Evolutionary conservation across 2,797 vertebrate genomes (phyloP), one percentile per base, ranked within the genome.

Genomic region (Esox masquinongy): DNA sequence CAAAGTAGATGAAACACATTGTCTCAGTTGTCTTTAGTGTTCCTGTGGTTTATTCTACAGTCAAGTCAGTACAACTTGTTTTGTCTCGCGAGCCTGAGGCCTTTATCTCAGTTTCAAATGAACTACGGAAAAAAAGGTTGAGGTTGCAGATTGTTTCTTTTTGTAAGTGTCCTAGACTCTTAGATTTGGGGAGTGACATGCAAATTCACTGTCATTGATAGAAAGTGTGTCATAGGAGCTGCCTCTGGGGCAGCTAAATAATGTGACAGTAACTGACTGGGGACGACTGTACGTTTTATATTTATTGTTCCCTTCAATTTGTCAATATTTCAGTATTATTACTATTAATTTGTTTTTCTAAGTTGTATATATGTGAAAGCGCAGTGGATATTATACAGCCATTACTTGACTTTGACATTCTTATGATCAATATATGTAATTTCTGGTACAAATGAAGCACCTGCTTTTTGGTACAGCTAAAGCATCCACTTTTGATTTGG

Each of bases 1-100:
- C 61, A 49, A 72, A 74, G 73, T 36, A 66, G 61, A 80, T 50
- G 26, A 68, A 68, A 50, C 39, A 22, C 51, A 50, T 78, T 74
- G 72, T 76, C 49, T 74, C 14, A 1, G 63, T 75, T 67, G 47
- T 75, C 72, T 71, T 75, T 26, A 19, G 31, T 69, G 49, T 70
- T 24, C 22, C 49, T 72, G 34, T 47, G 31, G 43, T 74, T 64
- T 72, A 14, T 56, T 72, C 77, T 63, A 24, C 24, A 5, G 63
- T 39, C 17, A 14, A 26, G 22, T 74, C 34, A 67, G 59, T 14
- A 63, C 63, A 73, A 59, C 24, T 0, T 73, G 11, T 26, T 73
- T 70, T 29, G 22, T 73, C 26, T 67, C 15, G 8, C 16, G 31
- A 67, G 31, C 64, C 64, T 36, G 31, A 67, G 64, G 64, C 15